Percentiles rank a stretch among this genome's conserved stretches.
These are phyloP conservation scores for Lontra canadensis DNA, from an alignment of 2,113 vertebrate genomes.

Conservation along the genomic window DNA sequence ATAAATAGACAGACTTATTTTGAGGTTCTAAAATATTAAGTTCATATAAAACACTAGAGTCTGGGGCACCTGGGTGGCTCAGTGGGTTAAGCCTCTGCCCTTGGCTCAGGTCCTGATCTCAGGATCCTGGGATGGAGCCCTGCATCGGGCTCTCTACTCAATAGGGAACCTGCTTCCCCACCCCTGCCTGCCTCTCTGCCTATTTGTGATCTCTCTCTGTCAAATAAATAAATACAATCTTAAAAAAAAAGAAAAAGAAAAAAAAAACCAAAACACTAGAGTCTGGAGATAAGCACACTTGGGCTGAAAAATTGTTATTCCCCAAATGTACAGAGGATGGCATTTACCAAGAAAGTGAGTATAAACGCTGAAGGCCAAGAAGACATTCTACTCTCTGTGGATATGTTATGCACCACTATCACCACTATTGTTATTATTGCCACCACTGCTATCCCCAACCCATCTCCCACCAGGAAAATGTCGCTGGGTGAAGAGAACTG, in stretches of 20 bases:
- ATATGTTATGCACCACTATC: neutral
- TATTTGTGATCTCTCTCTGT: no score
- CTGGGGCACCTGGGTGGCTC: neutral
- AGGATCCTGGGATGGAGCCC: no score
- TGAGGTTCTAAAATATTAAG: constrained; percentile 10
- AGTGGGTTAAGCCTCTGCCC: no score
- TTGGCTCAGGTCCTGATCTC: no score
- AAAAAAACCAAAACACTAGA: neutral
- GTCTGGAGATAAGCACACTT: neutral
- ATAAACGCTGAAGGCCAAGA: neutral
- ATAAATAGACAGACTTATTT: neutral
- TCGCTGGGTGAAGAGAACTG: neutral
- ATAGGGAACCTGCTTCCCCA: no score
- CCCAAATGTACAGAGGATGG: neutral
- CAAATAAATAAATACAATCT: no score
- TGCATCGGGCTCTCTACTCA: no score
- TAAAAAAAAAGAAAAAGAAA: no score
- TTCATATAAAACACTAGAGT: neutral
- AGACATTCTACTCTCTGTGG: neutral
- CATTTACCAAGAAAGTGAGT: neutral
- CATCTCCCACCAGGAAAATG: neutral
- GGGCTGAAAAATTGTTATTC: neutral
- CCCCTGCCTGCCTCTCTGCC: no score
- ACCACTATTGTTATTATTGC: neutral
- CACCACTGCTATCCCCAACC: no score